phyloP scores from a whole-genome alignment of 92 coral and sea anemone species.

The Palythoa heliodiscus region DNA sequence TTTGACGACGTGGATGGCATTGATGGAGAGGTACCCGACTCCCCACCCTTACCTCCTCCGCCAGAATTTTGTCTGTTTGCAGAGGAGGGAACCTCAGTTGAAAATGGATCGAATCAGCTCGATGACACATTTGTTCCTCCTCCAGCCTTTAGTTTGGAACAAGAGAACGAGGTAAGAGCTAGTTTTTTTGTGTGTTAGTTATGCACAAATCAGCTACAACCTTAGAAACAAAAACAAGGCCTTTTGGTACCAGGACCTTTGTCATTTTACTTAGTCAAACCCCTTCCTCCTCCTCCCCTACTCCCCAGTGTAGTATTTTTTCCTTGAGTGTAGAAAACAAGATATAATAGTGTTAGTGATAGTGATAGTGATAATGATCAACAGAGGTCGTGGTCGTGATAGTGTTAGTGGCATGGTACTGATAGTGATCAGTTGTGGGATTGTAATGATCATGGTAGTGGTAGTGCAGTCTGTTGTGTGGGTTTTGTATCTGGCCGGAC shows the following conservation, averaged over 20 bases:
- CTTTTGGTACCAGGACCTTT: too few relatives aligned
- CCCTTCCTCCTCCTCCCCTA: too few relatives aligned
- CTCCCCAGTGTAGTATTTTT: too few relatives aligned
- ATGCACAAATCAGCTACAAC: too few relatives aligned
- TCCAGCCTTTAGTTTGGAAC: conserved; percentile 23
- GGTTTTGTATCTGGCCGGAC: too few relatives aligned
- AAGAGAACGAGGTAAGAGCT: conserved; percentile 38
- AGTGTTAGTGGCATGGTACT: neutral
- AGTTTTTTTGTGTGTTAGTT: neutral
- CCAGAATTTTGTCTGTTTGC: conserved; percentile 63
- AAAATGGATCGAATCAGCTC: neutral
- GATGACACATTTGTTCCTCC: conserved; percentile 4
- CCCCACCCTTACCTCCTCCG: conserved; percentile 86
- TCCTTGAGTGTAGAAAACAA: too few relatives aligned
- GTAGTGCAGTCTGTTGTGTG: neutral
- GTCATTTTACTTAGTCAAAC: too few relatives aligned
- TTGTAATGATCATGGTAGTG: neutral
- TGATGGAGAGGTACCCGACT: conserved; percentile 55
- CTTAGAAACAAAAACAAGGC: neutral
- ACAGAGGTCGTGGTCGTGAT: neutral
- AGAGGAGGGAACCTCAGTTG: conserved; percentile 6
- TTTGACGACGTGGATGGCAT: conserved; percentile 46
- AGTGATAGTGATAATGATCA: neutral
- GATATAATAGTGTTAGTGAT: neutral
- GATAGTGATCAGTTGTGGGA: too few relatives aligned